Conservation (phyloP, 2,113 vertebrate genomes). For the Craseonycteris thonglongyai region DNA sequence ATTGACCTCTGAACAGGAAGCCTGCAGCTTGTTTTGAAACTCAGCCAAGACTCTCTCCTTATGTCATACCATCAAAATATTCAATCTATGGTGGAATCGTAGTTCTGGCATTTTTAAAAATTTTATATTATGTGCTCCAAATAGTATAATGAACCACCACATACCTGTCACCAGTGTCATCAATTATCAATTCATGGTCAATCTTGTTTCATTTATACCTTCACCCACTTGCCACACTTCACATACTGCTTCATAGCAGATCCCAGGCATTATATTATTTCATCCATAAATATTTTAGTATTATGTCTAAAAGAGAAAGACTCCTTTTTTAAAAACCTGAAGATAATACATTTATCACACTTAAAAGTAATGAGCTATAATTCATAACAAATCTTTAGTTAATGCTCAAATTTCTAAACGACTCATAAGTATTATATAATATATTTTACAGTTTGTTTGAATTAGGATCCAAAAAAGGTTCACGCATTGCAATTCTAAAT, state of each 20-base stretch:
- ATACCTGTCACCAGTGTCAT: not conserved
- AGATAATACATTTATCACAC: not conserved
- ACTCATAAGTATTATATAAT: not conserved
- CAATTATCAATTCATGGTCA: not conserved
- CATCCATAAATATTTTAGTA: conserved; percentile 2
- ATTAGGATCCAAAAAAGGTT: not conserved
- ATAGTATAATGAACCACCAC: not conserved
- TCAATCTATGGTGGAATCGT: not conserved
- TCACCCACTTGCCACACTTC: not conserved
- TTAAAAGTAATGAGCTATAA: conserved; percentile 30
- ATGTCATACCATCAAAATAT: not conserved
- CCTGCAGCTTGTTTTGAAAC: conserved; percentile 38
- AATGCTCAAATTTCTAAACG: conserved; percentile 25
- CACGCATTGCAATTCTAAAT: not conserved
- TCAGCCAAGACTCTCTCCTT: not conserved
- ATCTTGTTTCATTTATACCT: not conserved
- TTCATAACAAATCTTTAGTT: conserved; percentile 11
- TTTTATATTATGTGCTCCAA: not conserved
- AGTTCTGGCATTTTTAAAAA: not conserved
- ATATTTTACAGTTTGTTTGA: conserved; percentile 14
- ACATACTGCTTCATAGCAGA: conserved; percentile 31
- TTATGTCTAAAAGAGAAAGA: not conserved
- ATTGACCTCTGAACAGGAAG: conserved; percentile 58
- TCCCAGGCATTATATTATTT: not conserved
- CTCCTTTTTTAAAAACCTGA: not conserved